phyloP scores from a whole-genome alignment of 1,140 invertebrate genomes.

The Drosophila quadrilineata region DNA sequence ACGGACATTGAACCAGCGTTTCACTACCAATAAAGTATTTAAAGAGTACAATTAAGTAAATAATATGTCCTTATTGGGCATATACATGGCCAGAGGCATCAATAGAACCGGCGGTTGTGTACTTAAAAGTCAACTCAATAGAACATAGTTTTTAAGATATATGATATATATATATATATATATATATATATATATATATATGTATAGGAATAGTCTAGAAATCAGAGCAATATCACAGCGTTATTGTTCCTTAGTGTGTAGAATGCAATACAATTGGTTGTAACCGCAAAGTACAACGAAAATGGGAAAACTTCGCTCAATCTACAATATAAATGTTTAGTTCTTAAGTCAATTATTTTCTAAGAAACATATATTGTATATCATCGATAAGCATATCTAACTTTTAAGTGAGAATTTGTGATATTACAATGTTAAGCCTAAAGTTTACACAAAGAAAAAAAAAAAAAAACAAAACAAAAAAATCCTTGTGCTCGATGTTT shows the following conservation, averaged over 20 bases:
- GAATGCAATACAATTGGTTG: constrained; percentile 55
- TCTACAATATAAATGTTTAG: constrained; percentile 34
- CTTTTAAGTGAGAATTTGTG: constrained; percentile 66
- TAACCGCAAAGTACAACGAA: constrained; percentile 75
- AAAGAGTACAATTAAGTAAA: constrained; percentile 65
- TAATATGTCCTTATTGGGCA: constrained; percentile 12
- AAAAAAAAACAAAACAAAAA: too few species aligned
- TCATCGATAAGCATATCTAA: constrained; percentile 57
- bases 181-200: too few species aligned
- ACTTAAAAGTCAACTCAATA: constrained; percentile 65
- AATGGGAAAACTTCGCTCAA: constrained; percentile 77
- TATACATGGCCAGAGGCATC: constrained; percentile 54
- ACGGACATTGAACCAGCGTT: constrained; percentile 74
- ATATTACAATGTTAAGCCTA: constrained; percentile 69
- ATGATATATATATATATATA: too few species aligned
- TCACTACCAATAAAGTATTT: constrained; percentile 76
- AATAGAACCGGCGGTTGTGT: constrained; percentile 68
- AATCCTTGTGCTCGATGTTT: constrained; percentile 52
- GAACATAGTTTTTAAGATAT: constrained; percentile 30
- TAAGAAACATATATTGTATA: constrained; percentile 44
- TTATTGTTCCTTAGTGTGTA: constrained; percentile 70
- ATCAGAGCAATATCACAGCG: constrained; percentile 67
- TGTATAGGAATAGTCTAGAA: constrained; percentile 7
- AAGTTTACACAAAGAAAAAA: too few species aligned
- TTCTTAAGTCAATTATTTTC: constrained; percentile 14